Conservation (phyloP, 2,113 vertebrate species). For the Helogale parvula region DNA sequence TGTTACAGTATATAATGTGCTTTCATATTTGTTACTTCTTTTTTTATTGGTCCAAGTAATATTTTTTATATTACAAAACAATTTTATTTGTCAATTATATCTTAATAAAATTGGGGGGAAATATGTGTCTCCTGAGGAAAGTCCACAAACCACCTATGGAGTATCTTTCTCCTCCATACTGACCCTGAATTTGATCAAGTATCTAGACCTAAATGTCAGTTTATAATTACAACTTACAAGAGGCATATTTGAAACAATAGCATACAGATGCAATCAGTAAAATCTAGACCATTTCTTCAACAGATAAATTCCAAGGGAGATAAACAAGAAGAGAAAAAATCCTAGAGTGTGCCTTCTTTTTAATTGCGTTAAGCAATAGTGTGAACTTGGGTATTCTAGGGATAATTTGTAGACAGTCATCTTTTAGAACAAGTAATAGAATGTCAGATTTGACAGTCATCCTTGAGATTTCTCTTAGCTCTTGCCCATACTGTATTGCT, state of each 20-base stretch:
- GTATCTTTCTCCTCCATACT: neutral
- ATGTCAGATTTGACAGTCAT: neutral
- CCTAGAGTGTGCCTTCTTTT: neutral
- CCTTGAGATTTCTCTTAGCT: neutral
- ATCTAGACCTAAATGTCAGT: neutral
- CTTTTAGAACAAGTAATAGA: conserved; percentile 32
- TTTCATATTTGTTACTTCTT: conserved; percentile 19
- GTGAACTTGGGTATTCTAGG: neutral
- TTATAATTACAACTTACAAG: neutral
- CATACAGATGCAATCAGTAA: neutral
- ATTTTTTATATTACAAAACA: neutral
- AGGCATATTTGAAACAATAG: neutral
- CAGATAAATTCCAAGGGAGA: neutral
- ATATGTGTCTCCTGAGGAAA: neutral
- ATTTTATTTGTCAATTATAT: neutral
- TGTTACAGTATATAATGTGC: neutral
- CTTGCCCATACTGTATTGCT: neutral
- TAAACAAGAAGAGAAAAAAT: neutral
- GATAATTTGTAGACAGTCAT: neutral
- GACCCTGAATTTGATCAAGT: neutral
- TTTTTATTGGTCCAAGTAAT: neutral
- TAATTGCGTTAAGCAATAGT: conserved; percentile 1
- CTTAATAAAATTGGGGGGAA: neutral
- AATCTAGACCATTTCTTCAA: neutral
- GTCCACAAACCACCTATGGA: neutral